Evolutionary conservation across 2,888 invertebrate genomes (phyloP), one percentile per base, ranked within the genome.

Genomic region (Seira ritae): DNA sequence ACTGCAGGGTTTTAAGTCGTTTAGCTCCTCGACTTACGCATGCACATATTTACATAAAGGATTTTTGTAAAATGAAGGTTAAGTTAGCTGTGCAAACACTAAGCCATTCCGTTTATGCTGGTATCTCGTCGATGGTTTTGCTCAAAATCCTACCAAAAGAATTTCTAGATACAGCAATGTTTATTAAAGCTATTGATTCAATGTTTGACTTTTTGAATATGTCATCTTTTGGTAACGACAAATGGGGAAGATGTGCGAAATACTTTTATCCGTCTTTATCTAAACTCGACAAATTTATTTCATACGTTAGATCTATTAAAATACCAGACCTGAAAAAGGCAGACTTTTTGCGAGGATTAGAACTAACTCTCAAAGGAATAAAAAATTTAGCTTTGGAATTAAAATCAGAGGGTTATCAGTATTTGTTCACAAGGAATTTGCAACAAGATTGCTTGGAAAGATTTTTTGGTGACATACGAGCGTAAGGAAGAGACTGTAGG

Each of bases 181-280:
- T 78, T 65, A 20, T 78, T 31, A 22, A 70, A 20, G 19, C 8
- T 12, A 24, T 78, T 4, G 46, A 78, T 42, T 20, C 37, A 17
- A 24, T 78, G 62, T 78, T 78, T 20, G 78, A 78, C 23, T 37
- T 70, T 20, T 42, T 78, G 19, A 78, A 78, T 22, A 70, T 78
- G 6, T 70, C 70, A 42, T 31, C 55, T 8, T 62, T 23, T 23
- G 17, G 3, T 12, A 23, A 37, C 3, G 68, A 65, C 17, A 78
- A 78, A 22, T 1, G 23, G n/a, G 12, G 50, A 1, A 8, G 67
- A 24, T 55, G 68, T 24, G 77, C 50, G 15, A 55, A 24, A 50
- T n/a, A 77, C n/a, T 69, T 42, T n/a, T 67, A 46, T 46, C 10
- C 8, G 3, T 22, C 66, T 20, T 8, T 20, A 6, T 1, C 23